A percentile compares a stretch with the other conserved stretches of the same genome.
Evolutionary conservation across 2,797 vertebrate species (phyloP).

Genomic region (Paguma larvata): DNA sequence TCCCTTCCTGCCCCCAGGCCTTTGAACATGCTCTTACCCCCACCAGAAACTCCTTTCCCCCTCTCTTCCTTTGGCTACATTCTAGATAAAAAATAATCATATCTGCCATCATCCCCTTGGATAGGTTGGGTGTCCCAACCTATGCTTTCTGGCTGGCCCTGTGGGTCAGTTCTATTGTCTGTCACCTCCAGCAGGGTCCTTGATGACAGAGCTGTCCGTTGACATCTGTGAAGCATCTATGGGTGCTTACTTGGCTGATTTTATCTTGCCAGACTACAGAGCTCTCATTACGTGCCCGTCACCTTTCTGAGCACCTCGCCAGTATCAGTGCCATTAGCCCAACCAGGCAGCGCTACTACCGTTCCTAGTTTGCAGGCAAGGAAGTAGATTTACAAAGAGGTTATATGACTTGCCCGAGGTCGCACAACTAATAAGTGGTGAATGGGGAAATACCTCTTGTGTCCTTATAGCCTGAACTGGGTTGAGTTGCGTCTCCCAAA

Average conservation of each 20-base stretch:
- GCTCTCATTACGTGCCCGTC: not conserved
- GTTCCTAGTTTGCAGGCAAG: not conserved
- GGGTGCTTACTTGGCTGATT: not conserved
- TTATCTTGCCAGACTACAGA: accelerated
- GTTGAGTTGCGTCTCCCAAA: not conserved
- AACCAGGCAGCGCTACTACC: not conserved
- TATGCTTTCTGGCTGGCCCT: not conserved
- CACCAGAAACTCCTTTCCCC: too few species aligned
- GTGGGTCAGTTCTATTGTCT: not conserved
- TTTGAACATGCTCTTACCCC: not conserved
- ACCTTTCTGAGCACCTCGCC: accelerated
- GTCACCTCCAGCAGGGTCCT: not conserved
- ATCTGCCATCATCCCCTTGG: accelerated
- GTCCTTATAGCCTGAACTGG: accelerated
- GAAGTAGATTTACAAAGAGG: not conserved
- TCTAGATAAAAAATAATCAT: not conserved
- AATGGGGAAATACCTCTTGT: accelerated
- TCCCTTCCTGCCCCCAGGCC: too few species aligned
- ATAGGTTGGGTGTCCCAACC: not conserved
- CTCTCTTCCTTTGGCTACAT: not conserved
- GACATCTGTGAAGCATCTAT: not conserved
- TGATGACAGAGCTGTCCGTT: not conserved
- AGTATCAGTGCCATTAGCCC: too few species aligned
- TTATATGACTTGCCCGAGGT: not conserved
- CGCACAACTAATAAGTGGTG: not conserved